Evolutionary conservation across 2,113 vertebrate species (phyloP).

Genomic region (Hirundichthys speculiger): DNA sequence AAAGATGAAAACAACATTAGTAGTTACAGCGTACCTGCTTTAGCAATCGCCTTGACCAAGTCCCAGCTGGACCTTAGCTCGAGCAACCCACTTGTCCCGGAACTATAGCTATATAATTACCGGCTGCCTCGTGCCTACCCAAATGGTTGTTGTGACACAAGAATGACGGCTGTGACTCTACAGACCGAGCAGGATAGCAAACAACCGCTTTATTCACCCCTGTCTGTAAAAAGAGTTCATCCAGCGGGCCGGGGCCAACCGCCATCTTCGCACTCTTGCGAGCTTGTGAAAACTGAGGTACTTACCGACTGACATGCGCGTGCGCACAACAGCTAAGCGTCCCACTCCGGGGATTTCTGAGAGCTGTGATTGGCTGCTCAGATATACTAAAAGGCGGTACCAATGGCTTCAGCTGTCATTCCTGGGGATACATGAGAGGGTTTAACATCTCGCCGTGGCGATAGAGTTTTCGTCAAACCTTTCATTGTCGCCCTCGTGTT

Average conservation of each 20-base stretch:
- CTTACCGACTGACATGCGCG: conserved; percentile 73
- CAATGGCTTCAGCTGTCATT: conserved; percentile 85
- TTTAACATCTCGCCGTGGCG: conserved; percentile 36
- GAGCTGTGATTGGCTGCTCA: conserved; percentile 77
- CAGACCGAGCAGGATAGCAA: conserved; percentile 87
- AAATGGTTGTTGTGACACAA: conserved; percentile 83
- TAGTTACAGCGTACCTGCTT: conserved; percentile 82
- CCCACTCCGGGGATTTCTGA: conserved; percentile 45
- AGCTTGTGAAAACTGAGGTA: conserved; percentile 69
- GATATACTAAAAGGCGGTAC: conserved; percentile 76
- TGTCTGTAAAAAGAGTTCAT: conserved; percentile 90
- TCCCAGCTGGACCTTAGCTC: conserved; percentile 88
- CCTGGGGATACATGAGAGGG: conserved; percentile 39
- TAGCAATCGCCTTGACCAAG: conserved; percentile 85
- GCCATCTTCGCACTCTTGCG: conserved; percentile 93
- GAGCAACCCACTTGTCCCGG: conserved; percentile 83
- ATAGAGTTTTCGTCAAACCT: conserved; percentile 30
- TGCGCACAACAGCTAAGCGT: conserved; percentile 54
- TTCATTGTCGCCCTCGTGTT: not conserved
- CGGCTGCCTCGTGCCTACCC: conserved; percentile 82
- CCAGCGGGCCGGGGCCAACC: conserved; percentile 89
- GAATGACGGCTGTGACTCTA: conserved; percentile 88
- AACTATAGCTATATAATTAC: conserved; percentile 77
- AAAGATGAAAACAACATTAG: conserved; percentile 62
- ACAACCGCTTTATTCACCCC: conserved; percentile 96